Evolutionary conservation across 2,888 invertebrate genomes (phyloP).

Genomic region (Camptogramma bilineatum): DNA sequence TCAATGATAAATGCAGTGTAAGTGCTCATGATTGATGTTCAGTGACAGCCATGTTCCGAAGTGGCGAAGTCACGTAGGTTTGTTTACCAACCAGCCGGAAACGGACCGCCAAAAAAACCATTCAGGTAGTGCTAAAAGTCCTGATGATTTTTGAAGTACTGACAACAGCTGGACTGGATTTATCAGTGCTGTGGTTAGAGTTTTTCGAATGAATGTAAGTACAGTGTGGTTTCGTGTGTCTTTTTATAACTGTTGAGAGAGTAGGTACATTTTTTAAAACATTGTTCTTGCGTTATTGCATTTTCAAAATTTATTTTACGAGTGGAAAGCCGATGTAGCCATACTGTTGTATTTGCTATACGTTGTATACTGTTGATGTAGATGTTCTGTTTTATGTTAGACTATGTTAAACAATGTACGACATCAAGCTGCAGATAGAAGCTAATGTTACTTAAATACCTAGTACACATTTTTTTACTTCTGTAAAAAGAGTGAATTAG

Average conservation of each 20-base stretch:
- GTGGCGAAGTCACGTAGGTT: conserved; percentile 65
- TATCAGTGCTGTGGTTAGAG: background rate
- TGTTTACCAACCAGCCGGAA: conserved; percentile 45
- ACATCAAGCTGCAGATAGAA: too few species aligned
- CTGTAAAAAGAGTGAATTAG: too few species aligned
- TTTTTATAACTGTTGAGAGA: background rate
- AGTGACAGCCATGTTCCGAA: conserved; percentile 61
- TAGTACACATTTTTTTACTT: too few species aligned
- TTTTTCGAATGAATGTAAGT: conserved; percentile 22
- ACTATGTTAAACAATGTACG: too few species aligned
- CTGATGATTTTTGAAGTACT: conserved; percentile 4
- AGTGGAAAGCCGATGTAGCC: too few species aligned
- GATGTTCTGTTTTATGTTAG: too few species aligned
- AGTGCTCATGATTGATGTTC: conserved; percentile 36
- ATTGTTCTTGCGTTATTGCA: too few species aligned
- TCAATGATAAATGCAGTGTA: background rate
- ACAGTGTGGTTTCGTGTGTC: background rate
- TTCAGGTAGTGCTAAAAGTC: conserved; percentile 12
- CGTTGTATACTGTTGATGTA: too few species aligned
- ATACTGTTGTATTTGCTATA: too few species aligned
- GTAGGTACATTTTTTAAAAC: too few species aligned
- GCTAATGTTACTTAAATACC: too few species aligned
- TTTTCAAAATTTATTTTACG: too few species aligned
- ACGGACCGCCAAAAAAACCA: conserved; percentile 22
- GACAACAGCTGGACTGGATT: conserved; percentile 12